phyloP scores from a whole-genome alignment of 2,888 invertebrate genomes.

The Idaea biselata region DNA sequence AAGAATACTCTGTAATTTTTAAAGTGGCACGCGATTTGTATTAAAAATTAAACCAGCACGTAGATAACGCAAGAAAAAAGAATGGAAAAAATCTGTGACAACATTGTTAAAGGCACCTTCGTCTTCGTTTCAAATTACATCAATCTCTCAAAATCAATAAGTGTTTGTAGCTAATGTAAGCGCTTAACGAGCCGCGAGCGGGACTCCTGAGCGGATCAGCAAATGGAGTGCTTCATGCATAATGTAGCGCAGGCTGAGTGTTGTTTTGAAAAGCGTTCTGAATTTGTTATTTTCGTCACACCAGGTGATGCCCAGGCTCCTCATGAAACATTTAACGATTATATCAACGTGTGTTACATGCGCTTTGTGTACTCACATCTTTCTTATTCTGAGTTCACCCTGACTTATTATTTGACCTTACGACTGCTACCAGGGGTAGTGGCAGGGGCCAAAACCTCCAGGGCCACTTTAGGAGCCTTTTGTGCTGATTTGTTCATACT shows the following conservation, averaged over 20 bases:
- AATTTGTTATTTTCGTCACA: conserved; percentile 78
- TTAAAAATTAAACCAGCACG: background rate
- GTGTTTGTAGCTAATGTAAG: conserved; percentile 78
- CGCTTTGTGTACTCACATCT: conserved; percentile 12
- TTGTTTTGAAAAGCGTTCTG: conserved; percentile 80
- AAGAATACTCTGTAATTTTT: too few relatives aligned
- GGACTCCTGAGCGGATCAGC: conserved; percentile 78
- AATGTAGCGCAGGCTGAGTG: conserved; percentile 77
- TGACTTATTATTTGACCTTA: background rate
- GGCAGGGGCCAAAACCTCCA: background rate
- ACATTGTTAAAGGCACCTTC: conserved; percentile 20
- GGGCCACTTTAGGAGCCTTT: background rate
- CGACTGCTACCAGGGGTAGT: background rate
- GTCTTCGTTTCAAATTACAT: conserved; percentile 58
- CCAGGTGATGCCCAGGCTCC: conserved; percentile 72
- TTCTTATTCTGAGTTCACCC: background rate
- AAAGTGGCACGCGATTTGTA: background rate
- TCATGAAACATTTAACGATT: conserved; percentile 74
- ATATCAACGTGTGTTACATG: conserved; percentile 53
- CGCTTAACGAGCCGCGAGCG: conserved; percentile 79
- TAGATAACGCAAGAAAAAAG: background rate
- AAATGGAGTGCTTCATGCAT: conserved; percentile 81
- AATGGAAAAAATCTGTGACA: conserved; percentile 1
- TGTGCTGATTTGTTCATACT: too few relatives aligned
- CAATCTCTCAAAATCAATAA: conserved; percentile 77